These are phyloP conservation scores for Holcopasites calliopsidis DNA, from an alignment of 1,140 invertebrate genomes.

Conservation along the genomic window DNA sequence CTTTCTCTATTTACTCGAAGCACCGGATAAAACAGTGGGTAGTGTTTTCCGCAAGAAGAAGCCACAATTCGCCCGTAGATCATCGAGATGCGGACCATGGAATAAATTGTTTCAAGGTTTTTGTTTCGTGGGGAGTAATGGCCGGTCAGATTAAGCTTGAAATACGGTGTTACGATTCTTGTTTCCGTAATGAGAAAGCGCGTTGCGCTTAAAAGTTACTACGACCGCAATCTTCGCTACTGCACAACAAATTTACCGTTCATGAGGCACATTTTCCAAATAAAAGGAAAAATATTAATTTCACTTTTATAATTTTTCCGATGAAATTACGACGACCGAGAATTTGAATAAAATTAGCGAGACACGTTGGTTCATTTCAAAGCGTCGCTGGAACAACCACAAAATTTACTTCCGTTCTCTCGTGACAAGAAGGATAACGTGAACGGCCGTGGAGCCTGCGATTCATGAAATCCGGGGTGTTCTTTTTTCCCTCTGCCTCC, in stretches of 20 bases:
- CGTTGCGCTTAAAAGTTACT: slow-evolving; percentile 11
- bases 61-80: slow-evolving; percentile 9
- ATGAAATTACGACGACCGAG: not conserved
- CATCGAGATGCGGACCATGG: not conserved
- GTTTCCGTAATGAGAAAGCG: slow-evolving; percentile 34
- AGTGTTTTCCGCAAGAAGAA: too few relatives aligned
- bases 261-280: not conserved
- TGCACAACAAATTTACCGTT: slow-evolving; percentile 12
- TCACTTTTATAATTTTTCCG: not conserved
- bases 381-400: not conserved
- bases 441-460: not conserved
- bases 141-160: slow-evolving; percentile 27
- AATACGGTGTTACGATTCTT: slow-evolving; percentile 16
- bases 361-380: not conserved
- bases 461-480: not conserved
- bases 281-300: not conserved
- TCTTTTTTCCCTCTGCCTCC: not conserved
- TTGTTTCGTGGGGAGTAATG: slow-evolving; percentile 36
- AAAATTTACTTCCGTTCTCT: slow-evolving; percentile 5
- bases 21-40: not conserved
- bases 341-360: not conserved
- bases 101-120: slow-evolving; percentile 45
- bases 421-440: not conserved
- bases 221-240: not conserved
- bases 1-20: not conserved